These are phyloP conservation scores for Gila robusta DNA, from an alignment of 2,797 vertebrate genomes.

Conservation along the genomic window DNA sequence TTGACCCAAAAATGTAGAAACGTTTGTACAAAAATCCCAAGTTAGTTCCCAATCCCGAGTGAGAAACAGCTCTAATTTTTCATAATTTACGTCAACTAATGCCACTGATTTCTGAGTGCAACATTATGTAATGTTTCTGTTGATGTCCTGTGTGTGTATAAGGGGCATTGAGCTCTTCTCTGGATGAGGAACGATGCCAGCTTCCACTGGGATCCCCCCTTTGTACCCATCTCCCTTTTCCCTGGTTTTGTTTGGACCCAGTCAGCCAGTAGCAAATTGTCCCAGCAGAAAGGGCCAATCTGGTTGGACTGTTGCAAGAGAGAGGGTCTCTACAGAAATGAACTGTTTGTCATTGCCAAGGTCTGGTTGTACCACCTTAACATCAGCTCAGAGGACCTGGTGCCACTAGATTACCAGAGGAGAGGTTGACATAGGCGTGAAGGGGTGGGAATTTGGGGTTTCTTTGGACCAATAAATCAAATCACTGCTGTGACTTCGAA, in stretches of 20 bases:
- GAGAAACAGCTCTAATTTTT: constrained; percentile 58
- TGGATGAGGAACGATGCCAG: constrained; percentile 37
- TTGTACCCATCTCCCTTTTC: constrained; percentile 67
- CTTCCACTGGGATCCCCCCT: constrained; percentile 61
- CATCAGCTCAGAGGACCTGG: constrained; percentile 14
- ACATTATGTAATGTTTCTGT: constrained; percentile 72
- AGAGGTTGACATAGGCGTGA: constrained; percentile 21
- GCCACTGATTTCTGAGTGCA: constrained; percentile 58
- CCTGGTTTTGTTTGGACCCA: constrained; percentile 75
- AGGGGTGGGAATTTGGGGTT: neutral
- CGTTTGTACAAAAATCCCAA: neutral
- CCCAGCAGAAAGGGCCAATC: constrained; percentile 48
- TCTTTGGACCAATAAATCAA: constrained; percentile 19
- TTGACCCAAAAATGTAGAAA: neutral
- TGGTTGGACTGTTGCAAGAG: constrained; percentile 22
- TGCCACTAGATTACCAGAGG: neutral
- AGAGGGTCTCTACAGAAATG: constrained; percentile 33
- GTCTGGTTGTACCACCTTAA: neutral
- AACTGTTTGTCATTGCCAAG: constrained; percentile 49
- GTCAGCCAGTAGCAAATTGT: constrained; percentile 75
- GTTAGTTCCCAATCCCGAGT: constrained; percentile 41
- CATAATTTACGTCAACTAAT: constrained; percentile 62
- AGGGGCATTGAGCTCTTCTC: constrained; percentile 40
- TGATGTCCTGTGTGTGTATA: constrained; percentile 42
- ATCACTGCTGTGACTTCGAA: neutral